Evolutionary conservation across 2,113 vertebrate genomes (phyloP), one percentile per base, ranked within the genome.

Genomic region (Mobula hypostoma): DNA sequence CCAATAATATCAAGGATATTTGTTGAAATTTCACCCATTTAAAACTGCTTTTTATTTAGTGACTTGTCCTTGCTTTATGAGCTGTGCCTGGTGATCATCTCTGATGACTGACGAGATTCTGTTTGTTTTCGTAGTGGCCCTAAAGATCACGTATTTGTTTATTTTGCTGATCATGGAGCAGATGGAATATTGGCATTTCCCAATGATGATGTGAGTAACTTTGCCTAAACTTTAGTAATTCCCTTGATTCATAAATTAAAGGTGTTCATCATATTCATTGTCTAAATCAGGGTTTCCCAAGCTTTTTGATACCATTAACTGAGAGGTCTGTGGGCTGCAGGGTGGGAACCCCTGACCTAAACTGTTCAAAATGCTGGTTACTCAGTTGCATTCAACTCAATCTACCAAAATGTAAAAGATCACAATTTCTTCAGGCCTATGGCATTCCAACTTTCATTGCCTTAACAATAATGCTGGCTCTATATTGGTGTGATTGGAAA

Each of bases 131-230:
- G 87, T 97, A 99, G 99, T 0, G 99, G 99, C 1, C 98, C 99
- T 94, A 96, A 97, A 11, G 98, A 99, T 95, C 97, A 99, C 0
- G 97, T 99, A 91, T 99, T 99, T 87, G 96, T 99, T 92, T 99
- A 98, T 96, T 99, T 99, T 96, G 98, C 98, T 0, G 99, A 99
- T 80, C 98, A 99, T 0, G 99, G 99, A 72, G 98, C 97, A 0
- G 97, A 98, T 12, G 99, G 98, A 36, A 94, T 99, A 74, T 95
- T 99, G 96, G 98, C 97, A 58, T 99, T 99, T 95, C 99, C 99
- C 5, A 94, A 95, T 1, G 97, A 97, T 0, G 98, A 99, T 6
- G 99, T 99, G 96, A 98, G 98, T 94, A 36, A 93, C 94, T 88
- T 94, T n/a, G 70, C 9, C 21, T 19, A 40, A 15, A 72, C 91